These are phyloP conservation scores for Leuciscus waleckii DNA, from an alignment of 2,797 vertebrate species.

Conservation along the genomic window DNA sequence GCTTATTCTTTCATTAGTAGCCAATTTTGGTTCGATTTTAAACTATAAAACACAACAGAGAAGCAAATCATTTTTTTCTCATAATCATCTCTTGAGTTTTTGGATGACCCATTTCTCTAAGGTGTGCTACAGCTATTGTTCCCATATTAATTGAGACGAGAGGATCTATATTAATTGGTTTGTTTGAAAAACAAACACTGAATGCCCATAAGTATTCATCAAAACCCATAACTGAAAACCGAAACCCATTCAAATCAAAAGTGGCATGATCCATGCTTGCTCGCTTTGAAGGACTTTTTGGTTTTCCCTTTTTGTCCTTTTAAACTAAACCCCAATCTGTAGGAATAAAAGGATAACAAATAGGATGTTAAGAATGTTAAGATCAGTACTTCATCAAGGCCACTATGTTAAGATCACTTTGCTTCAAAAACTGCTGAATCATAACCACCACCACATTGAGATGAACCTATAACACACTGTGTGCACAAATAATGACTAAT, in stretches of 20 bases:
- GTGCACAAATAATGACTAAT: constrained; percentile 32
- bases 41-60: constrained; percentile 59
- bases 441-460: constrained; percentile 44
- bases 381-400: constrained; percentile 79
- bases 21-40: constrained; percentile 60
- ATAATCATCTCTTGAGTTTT: constrained; percentile 77
- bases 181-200: constrained; percentile 76
- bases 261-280: constrained; percentile 65
- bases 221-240: constrained; percentile 56
- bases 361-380: constrained; percentile 66
- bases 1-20: constrained; percentile 70
- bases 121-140: constrained; percentile 84
- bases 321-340: constrained; percentile 61
- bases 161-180: constrained; percentile 66
- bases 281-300: constrained; percentile 68
- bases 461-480: constrained; percentile 51
- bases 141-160: constrained; percentile 77
- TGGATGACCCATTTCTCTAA: constrained; percentile 67
- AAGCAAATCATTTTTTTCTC: constrained; percentile 68
- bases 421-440: constrained; percentile 69
- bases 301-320: constrained; percentile 82
- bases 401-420: constrained; percentile 79
- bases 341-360: constrained; percentile 62
- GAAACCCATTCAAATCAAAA: constrained; percentile 62
- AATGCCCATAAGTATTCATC: constrained; percentile 83